Conservation (phyloP, 2,113 vertebrate genomes). For the Archilochus colubris region DNA sequence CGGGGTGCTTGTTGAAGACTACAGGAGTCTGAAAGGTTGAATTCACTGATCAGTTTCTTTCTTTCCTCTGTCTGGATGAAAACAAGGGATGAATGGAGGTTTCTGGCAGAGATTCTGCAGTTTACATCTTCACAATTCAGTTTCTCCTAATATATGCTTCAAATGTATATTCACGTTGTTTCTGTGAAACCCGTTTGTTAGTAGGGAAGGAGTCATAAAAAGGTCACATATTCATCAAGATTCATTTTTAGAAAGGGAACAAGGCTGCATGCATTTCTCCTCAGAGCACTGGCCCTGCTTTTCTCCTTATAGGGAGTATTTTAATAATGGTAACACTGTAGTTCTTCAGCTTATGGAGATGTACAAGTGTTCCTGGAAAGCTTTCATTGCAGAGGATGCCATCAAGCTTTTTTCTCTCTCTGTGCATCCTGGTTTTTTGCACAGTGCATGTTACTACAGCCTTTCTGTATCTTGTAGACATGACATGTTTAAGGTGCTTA, state of each 20-base stretch:
- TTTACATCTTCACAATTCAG: background rate
- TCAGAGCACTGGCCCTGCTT: background rate
- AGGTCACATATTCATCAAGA: constrained; percentile 23
- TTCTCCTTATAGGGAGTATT: constrained; percentile 32
- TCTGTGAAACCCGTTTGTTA: background rate
- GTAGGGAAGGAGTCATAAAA: constrained; percentile 20
- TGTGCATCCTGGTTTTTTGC: background rate
- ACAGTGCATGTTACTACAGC: background rate
- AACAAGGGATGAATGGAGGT: background rate
- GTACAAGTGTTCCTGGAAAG: background rate
- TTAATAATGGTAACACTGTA: background rate
- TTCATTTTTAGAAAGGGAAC: constrained; percentile 41
- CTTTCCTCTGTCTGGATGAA: background rate
- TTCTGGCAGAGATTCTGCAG: background rate
- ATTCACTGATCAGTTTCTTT: background rate
- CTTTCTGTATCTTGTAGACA: background rate
- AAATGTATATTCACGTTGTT: background rate
- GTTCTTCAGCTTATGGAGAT: background rate
- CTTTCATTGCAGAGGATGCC: background rate
- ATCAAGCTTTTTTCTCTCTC: background rate
- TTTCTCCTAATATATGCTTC: background rate
- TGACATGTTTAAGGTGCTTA: background rate
- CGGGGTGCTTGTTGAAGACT: background rate
- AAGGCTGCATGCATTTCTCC: background rate
- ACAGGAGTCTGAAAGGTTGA: background rate